phyloP scores from a whole-genome alignment of 2,888 invertebrate genomes.

The Platerodrilus igneus region DNA sequence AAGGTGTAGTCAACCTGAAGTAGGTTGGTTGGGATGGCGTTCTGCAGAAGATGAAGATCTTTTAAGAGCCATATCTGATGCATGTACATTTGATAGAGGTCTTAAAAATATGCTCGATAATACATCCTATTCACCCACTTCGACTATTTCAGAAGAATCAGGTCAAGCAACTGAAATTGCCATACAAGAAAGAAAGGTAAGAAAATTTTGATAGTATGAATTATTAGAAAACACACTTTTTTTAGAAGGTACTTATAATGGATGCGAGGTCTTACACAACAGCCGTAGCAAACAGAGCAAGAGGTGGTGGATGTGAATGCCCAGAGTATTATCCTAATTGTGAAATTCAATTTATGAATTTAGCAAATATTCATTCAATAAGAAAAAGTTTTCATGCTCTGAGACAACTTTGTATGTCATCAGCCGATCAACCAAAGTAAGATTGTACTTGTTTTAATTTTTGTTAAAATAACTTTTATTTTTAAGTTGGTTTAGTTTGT shows the following conservation, averaged over 20 bases:
- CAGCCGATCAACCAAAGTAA: conserved; percentile 76
- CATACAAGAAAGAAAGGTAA: conserved; percentile 36
- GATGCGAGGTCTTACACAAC: conserved; percentile 96
- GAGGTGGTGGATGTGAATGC: conserved; percentile 96
- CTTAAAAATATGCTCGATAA: conserved; percentile 45
- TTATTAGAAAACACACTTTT: neutral
- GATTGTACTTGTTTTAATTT: conserved; percentile 34
- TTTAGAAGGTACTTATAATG: conserved; percentile 78
- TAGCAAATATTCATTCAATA: conserved; percentile 96
- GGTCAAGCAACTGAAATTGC: conserved; percentile 33
- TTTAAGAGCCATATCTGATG: conserved; percentile 75
- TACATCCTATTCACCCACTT: conserved; percentile 32
- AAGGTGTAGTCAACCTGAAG: conserved; percentile 91
- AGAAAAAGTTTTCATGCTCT: conserved; percentile 88
- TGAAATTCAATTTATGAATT: conserved; percentile 94
- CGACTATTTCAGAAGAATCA: conserved; percentile 41
- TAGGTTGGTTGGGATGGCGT: conserved; percentile 93
- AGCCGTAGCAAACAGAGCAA: conserved; percentile 92
- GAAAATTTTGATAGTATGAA: neutral
- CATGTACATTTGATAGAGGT: conserved; percentile 69
- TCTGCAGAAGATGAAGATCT: conserved; percentile 85
- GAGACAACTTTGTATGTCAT: conserved; percentile 71
- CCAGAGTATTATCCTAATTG: conserved; percentile 92
- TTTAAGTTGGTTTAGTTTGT: conserved; percentile 78
- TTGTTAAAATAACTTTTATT: conserved; percentile 16